Conservation (phyloP, 2,888 invertebrate species). For the Conistra vaccinii region DNA sequence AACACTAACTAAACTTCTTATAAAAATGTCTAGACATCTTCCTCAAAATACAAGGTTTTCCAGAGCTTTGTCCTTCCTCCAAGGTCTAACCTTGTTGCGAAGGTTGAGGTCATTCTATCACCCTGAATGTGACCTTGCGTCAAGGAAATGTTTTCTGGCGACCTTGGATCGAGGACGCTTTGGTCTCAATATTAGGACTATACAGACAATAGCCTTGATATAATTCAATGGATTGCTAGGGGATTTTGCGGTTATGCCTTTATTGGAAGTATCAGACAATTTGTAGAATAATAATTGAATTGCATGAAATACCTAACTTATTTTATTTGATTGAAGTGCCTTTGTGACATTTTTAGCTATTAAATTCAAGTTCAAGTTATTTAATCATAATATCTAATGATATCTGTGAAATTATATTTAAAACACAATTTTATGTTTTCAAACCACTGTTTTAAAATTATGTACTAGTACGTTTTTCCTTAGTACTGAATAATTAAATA, state of each 20-base stretch:
- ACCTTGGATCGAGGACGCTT: slow-evolving; percentile 18
- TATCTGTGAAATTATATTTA: too few relatives aligned
- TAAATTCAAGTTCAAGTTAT: too few relatives aligned
- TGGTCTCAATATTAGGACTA: neutral
- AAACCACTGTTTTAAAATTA: too few relatives aligned
- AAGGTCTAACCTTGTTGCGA: slow-evolving; percentile 27
- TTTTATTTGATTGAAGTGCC: too few relatives aligned
- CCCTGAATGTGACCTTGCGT: slow-evolving; percentile 28
- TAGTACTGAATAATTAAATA: too few relatives aligned
- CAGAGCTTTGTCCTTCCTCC: slow-evolving; percentile 5
- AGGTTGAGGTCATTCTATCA: neutral
- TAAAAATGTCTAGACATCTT: neutral
- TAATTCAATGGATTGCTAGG: neutral
- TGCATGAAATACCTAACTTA: too few relatives aligned
- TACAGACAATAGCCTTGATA: slow-evolving; percentile 10
- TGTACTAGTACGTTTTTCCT: too few relatives aligned
- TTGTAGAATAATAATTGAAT: too few relatives aligned
- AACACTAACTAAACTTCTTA: too few relatives aligned
- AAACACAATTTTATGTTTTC: too few relatives aligned
- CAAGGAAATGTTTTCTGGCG: slow-evolving; percentile 8
- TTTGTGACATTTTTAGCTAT: too few relatives aligned
- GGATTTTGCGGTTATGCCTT: neutral
- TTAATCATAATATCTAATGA: too few relatives aligned
- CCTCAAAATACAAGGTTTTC: neutral
- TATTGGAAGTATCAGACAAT: neutral